These are phyloP conservation scores for Drosophila falleni DNA, from an alignment of 2,888 invertebrate species.

Conservation along the genomic window DNA sequence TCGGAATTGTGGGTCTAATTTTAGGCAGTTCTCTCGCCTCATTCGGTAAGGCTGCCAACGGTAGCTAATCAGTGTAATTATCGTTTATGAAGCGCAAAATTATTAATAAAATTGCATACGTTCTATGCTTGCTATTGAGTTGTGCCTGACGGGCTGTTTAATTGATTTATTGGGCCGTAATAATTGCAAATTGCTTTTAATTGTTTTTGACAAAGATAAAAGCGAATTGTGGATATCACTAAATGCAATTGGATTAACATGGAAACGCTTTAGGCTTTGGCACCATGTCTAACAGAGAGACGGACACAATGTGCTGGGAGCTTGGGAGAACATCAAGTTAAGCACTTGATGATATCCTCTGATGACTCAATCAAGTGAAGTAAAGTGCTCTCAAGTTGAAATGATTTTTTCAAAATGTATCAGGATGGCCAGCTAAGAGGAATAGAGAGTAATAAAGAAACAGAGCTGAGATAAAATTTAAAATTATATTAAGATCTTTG, in stretches of 20 bases:
- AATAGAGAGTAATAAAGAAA: no score
- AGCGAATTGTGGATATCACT: constrained; percentile 35
- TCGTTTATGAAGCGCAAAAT: constrained; percentile 66
- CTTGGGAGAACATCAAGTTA: constrained; percentile 13
- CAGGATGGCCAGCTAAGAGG: no score
- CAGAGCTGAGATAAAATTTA: no score
- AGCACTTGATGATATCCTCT: constrained; percentile 3
- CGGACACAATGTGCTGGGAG: constrained; percentile 2
- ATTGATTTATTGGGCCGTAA: constrained; percentile 72
- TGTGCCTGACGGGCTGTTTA: constrained; percentile 35
- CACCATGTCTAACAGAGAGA: constrained; percentile 12
- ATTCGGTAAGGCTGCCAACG: constrained; percentile 24
- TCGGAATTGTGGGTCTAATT: constrained; percentile 40
- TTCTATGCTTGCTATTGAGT: constrained; percentile 17
- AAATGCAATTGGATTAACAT: constrained; percentile 48
- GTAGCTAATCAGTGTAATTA: constrained; percentile 66
- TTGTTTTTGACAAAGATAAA: constrained; percentile 56
- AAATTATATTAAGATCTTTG: no score
- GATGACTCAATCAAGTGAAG: constrained; percentile 24
- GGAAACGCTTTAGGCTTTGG: constrained; percentile 18
- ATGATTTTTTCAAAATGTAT: not conserved
- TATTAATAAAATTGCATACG: constrained; percentile 64
- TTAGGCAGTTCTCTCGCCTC: constrained; percentile 7
- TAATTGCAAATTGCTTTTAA: constrained; percentile 71
- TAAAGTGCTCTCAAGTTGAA: not conserved